A percentile compares a stretch with the other conserved stretches of the same genome.
These are phyloP conservation scores for Alviniconcha strummeri DNA, from an alignment of 2,888 invertebrate genomes.

Conservation along the genomic window DNA sequence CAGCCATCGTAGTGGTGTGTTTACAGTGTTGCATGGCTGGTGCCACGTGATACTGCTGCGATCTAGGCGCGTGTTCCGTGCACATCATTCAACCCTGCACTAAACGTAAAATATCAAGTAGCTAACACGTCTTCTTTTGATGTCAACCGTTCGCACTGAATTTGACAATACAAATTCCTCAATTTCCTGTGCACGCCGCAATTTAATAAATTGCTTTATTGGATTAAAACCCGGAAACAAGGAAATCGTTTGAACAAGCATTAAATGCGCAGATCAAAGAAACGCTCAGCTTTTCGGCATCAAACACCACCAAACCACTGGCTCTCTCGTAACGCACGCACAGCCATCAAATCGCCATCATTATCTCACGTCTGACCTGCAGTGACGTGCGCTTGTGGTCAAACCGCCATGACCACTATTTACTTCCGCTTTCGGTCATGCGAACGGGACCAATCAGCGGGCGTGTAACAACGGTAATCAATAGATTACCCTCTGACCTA, in stretches of 20 bases:
- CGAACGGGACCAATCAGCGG: slow-evolving; percentile 18
- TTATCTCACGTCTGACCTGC: neutral
- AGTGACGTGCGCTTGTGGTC: slow-evolving; percentile 16
- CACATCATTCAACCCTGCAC: too few species aligned
- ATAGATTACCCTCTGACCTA: slow-evolving; percentile 22
- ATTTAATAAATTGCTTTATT: neutral
- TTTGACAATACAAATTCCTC: too few species aligned
- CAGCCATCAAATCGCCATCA: neutral
- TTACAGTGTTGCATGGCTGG: too few species aligned
- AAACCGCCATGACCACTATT: slow-evolving; percentile 5
- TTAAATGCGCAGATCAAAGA: neutral
- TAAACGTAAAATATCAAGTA: too few species aligned
- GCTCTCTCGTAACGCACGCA: too few species aligned
- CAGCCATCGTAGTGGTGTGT: too few species aligned
- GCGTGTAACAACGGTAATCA: slow-evolving; percentile 19
- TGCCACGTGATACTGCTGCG: too few species aligned
- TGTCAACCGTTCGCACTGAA: too few species aligned
- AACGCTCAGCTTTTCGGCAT: neutral
- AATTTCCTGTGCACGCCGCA: too few species aligned
- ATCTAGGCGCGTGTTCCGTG: too few species aligned
- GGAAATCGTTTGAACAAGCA: slow-evolving; percentile 2
- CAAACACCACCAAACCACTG: too few species aligned
- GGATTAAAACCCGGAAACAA: slow-evolving; percentile 7
- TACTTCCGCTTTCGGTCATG: slow-evolving; percentile 24
- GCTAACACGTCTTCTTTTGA: too few species aligned